Evolutionary conservation across 2,797 vertebrate genomes (phyloP), one percentile per base, ranked within the genome.

Genomic region (Spinibarbus caldwelli): DNA sequence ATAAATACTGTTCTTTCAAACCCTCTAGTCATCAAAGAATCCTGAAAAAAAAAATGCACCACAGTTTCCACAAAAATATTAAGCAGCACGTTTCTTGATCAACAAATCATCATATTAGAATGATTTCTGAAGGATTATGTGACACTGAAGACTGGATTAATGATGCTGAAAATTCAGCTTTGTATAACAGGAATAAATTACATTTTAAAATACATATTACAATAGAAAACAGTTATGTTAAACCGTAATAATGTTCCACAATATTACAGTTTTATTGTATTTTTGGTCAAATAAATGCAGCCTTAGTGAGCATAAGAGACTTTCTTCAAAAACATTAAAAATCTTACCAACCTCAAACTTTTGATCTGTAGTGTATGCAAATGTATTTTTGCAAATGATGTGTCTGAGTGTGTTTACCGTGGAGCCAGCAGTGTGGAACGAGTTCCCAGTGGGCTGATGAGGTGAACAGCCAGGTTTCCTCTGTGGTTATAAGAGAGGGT

Each of bases 361-460:
- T 41, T 10, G 4, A 78, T 29, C 4, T 38, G 34, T 1, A 21
- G 36, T 81, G 66, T 57, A 49, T 59, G 64, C 26, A 72, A 68
- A 36, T 21, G 38, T 41, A 81, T 80, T 68, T 34, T 34, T 34
- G n/a, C n/a, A n/a, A n/a, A n/a, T n/a, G n/a, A n/a, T n/a, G 4
- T 36, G 68, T n/a, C 59, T 87, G 29, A 47, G 31, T 62, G 86
- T 75, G 81, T 83, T 89, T 91, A 99, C 98, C 98, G 97, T 90
- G 97, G 95, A 0, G 97, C 97, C 92, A 99, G 94, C 70, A 99
- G 95, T 54, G 97, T 98, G 88, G 98, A 99, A 45, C 96, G 96
- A 15, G 98, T 99, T 87, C 97, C 97, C 94, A 96, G 94, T 26
- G 98, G 98, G 92, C 97, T 99, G 92, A 97, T 90, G 31, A 99